Percentiles rank a stretch among this genome's conserved stretches.
Conservation (phyloP, 30 jellyfish, hydroid and myxozoan genomes). For the Aurelia sp. region DNA sequence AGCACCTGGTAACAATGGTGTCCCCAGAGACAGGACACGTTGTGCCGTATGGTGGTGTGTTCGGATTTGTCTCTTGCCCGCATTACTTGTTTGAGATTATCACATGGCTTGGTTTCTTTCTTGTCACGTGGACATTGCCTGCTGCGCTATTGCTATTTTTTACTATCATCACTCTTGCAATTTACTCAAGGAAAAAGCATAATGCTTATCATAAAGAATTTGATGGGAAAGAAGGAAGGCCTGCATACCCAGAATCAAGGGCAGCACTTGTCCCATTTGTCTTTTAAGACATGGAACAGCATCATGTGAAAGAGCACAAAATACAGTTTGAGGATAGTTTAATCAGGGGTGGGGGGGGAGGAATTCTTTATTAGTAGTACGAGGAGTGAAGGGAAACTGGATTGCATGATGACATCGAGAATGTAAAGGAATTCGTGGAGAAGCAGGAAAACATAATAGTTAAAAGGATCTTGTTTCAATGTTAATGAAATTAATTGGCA, state of each 20-base stretch:
- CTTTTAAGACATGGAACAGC: background rate
- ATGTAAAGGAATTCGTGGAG: too few species aligned
- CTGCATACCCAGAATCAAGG: constrained; percentile 73
- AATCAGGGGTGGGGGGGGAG: too few species aligned
- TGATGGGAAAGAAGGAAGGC: constrained; percentile 74
- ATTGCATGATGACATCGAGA: too few species aligned
- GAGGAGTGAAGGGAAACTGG: too few species aligned
- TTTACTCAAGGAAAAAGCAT: constrained; percentile 81
- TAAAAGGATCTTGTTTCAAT: too few species aligned
- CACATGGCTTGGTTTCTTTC: constrained; percentile 85
- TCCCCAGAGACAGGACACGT: constrained; percentile 76
- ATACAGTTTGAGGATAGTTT: too few species aligned
- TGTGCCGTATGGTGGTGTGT: constrained; percentile 74
- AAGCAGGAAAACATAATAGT: too few species aligned
- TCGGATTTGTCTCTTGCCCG: constrained; percentile 76
- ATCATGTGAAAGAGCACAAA: too few species aligned
- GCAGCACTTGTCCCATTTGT: constrained; percentile 76
- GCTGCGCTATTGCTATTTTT: constrained; percentile 59
- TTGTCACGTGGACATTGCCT: constrained; percentile 79
- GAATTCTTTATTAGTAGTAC: too few species aligned
- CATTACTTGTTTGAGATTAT: constrained; percentile 85
- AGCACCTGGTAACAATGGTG: constrained; percentile 16
- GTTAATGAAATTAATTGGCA: too few species aligned
- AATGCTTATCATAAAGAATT: constrained; percentile 59
- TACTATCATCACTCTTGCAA: constrained; percentile 71